Conservation (phyloP, 2,797 vertebrate species). For the Etheostoma perlongum region DNA sequence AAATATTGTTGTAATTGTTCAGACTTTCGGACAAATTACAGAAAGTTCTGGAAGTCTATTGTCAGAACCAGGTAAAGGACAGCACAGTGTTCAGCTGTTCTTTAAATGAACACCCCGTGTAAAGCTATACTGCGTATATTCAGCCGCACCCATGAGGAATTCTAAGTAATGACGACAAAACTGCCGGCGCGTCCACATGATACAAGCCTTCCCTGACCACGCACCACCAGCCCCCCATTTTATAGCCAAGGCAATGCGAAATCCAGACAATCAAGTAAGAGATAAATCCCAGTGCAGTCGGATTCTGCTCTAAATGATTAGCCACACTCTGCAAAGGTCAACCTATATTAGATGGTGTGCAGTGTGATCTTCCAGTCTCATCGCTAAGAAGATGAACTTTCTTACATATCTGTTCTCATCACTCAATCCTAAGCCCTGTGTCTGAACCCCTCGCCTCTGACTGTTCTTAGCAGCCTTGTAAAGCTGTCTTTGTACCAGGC, state of each 20-base stretch:
- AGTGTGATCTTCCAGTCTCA: conserved; percentile 36
- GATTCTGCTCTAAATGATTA: conserved; percentile 39
- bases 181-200: too few species aligned
- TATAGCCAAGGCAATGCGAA: neutral
- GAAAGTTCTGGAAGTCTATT: too few species aligned
- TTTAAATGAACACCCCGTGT: neutral
- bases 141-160: too few species aligned
- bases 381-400: conserved; percentile 57
- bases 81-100: neutral
- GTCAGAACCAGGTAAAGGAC: too few species aligned
- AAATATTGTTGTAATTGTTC: too few species aligned
- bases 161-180: too few species aligned
- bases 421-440: conserved; percentile 47
- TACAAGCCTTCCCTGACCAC: too few species aligned
- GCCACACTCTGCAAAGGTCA: conserved; percentile 29
- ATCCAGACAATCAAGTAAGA: neutral
- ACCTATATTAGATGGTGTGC: conserved; percentile 23
- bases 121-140: too few species aligned
- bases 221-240: neutral
- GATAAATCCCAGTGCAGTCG: neutral
- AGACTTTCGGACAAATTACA: too few species aligned
- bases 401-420: conserved; percentile 61
- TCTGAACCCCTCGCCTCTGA: conserved; percentile 48
- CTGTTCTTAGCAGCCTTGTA: conserved; percentile 49
- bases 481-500: conserved; percentile 51